These are phyloP conservation scores for Tenthredo distinguenda DNA, from an alignment of 2,888 invertebrate species.

Conservation along the genomic window DNA sequence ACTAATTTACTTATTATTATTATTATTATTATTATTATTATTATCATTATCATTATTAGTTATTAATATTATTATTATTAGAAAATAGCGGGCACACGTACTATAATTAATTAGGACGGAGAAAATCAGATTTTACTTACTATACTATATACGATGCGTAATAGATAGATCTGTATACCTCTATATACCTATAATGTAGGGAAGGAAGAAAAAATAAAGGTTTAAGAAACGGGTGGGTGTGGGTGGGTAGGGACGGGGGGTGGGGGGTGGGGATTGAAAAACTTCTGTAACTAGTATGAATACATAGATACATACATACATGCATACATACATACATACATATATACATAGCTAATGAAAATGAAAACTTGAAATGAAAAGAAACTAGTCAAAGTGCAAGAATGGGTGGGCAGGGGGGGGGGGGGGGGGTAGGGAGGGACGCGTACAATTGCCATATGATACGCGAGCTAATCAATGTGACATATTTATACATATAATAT, in stretches of 20 bases:
- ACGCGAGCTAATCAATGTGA: conserved; percentile 5
- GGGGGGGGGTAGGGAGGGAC: conserved; percentile 21
- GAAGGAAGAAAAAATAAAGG: not conserved
- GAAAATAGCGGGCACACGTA: conserved; percentile 15
- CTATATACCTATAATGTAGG: not conserved
- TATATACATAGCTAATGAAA: not conserved
- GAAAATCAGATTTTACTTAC: conserved; percentile 15
- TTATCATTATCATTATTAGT: not conserved
- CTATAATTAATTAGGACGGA: conserved; percentile 19
- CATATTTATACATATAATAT: conserved; percentile 9
- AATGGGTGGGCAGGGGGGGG: not conserved
- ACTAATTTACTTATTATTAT: not conserved
- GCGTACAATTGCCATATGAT: not conserved
- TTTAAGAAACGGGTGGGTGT: not conserved
- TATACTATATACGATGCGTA: not conserved
- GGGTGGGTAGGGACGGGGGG: not conserved
- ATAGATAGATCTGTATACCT: not conserved
- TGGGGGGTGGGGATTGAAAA: not conserved
- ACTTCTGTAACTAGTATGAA: not conserved
- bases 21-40: not conserved
- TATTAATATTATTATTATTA: not conserved
- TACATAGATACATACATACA: not conserved
- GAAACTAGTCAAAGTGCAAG: conserved; percentile 32
- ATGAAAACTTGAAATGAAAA: not conserved
- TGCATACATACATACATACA: not conserved